Evolutionary conservation across 2,797 vertebrate species (phyloP).

Genomic region (Phylloscopus collybita): DNA sequence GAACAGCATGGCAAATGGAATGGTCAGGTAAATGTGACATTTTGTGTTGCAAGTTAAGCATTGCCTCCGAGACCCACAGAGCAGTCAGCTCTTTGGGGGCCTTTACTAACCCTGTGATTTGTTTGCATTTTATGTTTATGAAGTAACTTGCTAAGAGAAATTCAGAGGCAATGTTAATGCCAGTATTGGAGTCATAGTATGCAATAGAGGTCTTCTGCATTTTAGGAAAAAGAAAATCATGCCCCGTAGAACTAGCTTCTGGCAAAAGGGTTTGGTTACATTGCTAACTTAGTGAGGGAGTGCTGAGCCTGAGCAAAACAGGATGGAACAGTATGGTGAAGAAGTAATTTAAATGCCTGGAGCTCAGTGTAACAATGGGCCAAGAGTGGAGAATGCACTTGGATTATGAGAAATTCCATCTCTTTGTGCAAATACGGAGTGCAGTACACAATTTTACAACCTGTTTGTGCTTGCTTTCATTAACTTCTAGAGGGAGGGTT

Average conservation of each 20-base stretch:
- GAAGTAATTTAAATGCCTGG: neutral
- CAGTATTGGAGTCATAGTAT: neutral
- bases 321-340: neutral
- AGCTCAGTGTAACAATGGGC: neutral
- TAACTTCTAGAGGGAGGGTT: neutral
- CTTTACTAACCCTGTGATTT: neutral
- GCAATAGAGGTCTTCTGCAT: neutral
- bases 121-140: neutral
- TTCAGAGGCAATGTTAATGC: neutral
- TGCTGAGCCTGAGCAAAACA: neutral
- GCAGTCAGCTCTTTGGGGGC: neutral
- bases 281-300: neutral
- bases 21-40: slow-evolving; percentile 85
- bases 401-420: neutral
- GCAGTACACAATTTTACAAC: neutral
- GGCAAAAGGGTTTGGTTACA: neutral
- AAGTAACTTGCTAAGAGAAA: neutral
- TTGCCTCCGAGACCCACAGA: neutral
- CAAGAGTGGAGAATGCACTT: neutral
- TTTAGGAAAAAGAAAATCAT: neutral
- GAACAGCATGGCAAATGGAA: slow-evolving; percentile 85
- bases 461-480: neutral
- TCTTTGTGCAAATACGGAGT: neutral
- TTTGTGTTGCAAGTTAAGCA: neutral
- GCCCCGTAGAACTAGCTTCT: neutral